Base-by-base conservation (phyloP, 2,797 vertebrate genomes). In the Sebastes vulpes region DNA sequence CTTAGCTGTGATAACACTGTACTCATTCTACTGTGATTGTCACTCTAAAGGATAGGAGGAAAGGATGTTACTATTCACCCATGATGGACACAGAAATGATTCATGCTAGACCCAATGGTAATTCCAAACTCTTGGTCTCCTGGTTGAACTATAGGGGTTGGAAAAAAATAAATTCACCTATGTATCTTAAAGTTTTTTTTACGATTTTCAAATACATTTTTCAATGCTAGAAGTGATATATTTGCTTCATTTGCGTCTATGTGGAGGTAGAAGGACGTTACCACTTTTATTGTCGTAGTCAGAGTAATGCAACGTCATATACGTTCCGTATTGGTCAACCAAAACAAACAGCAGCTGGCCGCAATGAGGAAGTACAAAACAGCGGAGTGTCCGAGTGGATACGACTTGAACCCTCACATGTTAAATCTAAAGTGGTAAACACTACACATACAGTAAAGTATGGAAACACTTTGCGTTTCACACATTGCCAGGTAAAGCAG, bases 1-100 rank as follows among this genome's bases (percentile, higher is more conserved):
- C 79, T 71, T 42, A 72, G 59, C 71, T 70, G 65, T 76, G 79
- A 81, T 84, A 72, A 82, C 79, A 65, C 50, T 16, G 9, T 68
- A 70, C 72, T 77, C 77, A 76, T 57, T 66, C 53, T 68, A 65
- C 52, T 72, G 14, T 50, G 67, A 69, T 57, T 77, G 72, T 84
- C 80, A 81, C 25, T 42, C 53, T 82, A 56, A 75, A 73, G 57
- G 69, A 84, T 67, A 35, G 59, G 32, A 21, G 4, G 20, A 9
- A 23, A 50, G 75, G 80, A 48, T 53, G 60, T 76, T 82, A 66
- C 28, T 28, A 75, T 77, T 60, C 64, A 59, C 29, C 64, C 46
- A 29, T 32, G 18, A 72, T 38, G 23, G 78, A 61, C 54, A 32
- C 48, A 66, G 42, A 60, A 80, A 75, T 71, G 59, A 83, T 65